Base-by-base conservation (phyloP, 1,140 invertebrate genomes). In the Cyclina sinensis region DNA sequence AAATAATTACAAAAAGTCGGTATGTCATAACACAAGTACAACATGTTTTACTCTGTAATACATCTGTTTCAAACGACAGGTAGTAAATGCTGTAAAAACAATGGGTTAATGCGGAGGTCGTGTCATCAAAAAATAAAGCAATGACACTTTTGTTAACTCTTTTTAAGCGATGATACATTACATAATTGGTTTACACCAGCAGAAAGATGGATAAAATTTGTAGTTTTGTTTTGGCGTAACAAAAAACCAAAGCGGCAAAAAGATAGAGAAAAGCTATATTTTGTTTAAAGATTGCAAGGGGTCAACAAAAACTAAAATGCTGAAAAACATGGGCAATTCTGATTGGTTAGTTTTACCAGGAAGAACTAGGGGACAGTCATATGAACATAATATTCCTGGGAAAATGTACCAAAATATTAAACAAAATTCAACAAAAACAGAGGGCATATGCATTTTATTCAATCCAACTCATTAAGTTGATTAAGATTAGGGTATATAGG, bases 21-120 rank as follows among this genome's bases (percentile, higher is more conserved):
- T 70, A 37, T 70, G 65, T 70, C 65, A 70, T 70, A 37, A 70
- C 65, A 70, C 32, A 16, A 70, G 65, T 70, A 37, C 65, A 70
- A 16, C 37, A 37, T 18, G 32, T 70, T 70, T 65, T 37, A 14
- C 37, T 37, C 11, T 3, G 65, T 7, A 4, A 18, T 70, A 70
- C 65, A 70, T 70, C 65, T 70, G 65, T 39, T 32, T 32, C 35
- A 70, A 14, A 35, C 65, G 32, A 70, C 65, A 37, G 32, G 37
- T 5, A n/a, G 27, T 70, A 70, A 70, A 70, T 39, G 65, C 18
- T 35, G 65, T 37, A 70, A 70, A 70, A 70, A 70, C 24, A 27
- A 27, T 0, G 65, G 65, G 30, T 70, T 37, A 70, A 37, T 35
- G 65, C 32, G 65, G 27, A 70, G 65, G 65, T 70, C 65, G 65